These are phyloP conservation scores for Aratinga solstitialis DNA, from an alignment of 2,797 vertebrate species.

Conservation along the genomic window DNA sequence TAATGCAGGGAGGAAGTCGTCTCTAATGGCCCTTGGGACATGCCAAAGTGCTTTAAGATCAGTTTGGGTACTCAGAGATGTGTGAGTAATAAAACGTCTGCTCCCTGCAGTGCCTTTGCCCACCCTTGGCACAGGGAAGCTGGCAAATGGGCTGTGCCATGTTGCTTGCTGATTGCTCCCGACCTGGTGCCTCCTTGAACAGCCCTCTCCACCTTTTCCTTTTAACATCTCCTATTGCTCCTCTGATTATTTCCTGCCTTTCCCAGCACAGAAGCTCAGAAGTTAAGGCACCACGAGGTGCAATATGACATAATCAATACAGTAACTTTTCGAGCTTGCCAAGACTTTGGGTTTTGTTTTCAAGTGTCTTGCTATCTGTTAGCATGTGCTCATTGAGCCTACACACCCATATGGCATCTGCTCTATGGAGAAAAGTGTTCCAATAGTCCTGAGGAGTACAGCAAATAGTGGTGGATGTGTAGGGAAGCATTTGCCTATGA, in stretches of 20 bases:
- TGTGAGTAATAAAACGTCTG: conserved; percentile 45
- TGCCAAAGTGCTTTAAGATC: conserved; percentile 51
- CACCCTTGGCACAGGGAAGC: conserved; percentile 30
- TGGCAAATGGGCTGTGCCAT: background rate
- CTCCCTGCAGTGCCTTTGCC: background rate
- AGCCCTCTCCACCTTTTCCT: background rate
- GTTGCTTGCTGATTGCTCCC: background rate
- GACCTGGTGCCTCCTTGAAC: background rate
- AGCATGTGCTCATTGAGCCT: conserved; percentile 77
- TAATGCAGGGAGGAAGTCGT: background rate
- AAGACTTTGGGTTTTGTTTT: conserved; percentile 52
- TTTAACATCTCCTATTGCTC: background rate
- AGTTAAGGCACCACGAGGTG: conserved; percentile 41
- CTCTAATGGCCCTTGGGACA: background rate
- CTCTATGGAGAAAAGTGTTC: conserved; percentile 6
- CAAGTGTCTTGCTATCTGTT: conserved; percentile 75
- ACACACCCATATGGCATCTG: conserved; percentile 70
- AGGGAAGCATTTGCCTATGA: background rate
- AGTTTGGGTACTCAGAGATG: conserved; percentile 32
- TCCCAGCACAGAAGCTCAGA: background rate
- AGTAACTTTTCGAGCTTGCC: conserved; percentile 70
- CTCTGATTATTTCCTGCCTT: background rate
- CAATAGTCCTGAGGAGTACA: conserved; percentile 15
- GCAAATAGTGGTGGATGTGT: background rate
- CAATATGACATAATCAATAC: conserved; percentile 66